Base-by-base conservation (phyloP, 2,797 vertebrate genomes). In the Danio albolineatus region DNA sequence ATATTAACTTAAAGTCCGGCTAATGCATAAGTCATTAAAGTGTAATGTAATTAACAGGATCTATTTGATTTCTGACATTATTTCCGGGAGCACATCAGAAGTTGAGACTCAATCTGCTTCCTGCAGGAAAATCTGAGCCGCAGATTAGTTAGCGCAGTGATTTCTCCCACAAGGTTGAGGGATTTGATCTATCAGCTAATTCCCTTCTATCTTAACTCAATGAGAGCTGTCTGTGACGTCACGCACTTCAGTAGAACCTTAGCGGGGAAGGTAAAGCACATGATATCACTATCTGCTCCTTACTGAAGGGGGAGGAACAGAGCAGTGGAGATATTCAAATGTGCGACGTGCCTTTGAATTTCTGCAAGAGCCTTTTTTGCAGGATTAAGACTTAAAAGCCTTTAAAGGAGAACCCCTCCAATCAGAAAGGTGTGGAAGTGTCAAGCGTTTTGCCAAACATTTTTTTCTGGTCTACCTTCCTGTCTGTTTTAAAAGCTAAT, bases 361-460 rank as follows among this genome's bases (percentile, higher is more conserved):
- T 80, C 70, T 66, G 60, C 79, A 81, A 82, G 64, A 81, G 72
- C 83, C 28, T 28, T 59, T 84, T 79, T 78, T 86, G 83, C 84
- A 81, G 90, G 92, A 93, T 94, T 94, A 93, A 90, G 89, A 87
- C 85, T 88, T 91, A 90, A 89, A 90, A 91, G 87, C 85, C 86
- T 87, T 85, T 71, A 86, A 84, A 89, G 86, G 85, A 56, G 85
- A 89, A 83, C 57, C 4, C 66, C 82, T 81, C 83, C 80, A 74
- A 48, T 73, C 75, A 59, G 71, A 53, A 85, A 89, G 89, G 89
- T 88, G 88, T 76, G 79, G 87, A 82, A 76, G 87, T 86, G 88
- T 91, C 88, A 89, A 89, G 88, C 51, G 73, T 73, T 70, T 79
- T 86, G 82, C 85, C 89, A 85, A 89, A 85, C 73, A 67, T 80